A percentile compares a stretch with the other conserved stretches of the same genome.
Conservation (phyloP, 2,113 vertebrate species). For the Mustela lutreola region DNA sequence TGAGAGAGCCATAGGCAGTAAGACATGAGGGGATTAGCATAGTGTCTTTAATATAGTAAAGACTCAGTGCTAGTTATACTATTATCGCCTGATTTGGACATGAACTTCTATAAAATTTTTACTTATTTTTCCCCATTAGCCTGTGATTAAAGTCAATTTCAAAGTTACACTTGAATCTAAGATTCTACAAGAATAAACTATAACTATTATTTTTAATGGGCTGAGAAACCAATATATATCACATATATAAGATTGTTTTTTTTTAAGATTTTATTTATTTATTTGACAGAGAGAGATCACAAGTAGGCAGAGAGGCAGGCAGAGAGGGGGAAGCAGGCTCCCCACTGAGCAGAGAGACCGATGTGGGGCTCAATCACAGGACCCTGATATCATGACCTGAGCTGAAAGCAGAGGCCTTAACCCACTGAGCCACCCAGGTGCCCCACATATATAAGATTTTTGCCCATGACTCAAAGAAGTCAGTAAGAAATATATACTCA, state of each 20-base stretch:
- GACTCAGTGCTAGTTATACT: neutral
- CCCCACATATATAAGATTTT: neutral
- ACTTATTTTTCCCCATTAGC: neutral
- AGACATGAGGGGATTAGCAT: neutral
- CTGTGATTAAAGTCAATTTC: neutral
- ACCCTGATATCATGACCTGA: too few species aligned
- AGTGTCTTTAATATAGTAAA: neutral
- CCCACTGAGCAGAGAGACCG: too few species aligned
- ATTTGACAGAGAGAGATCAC: too few species aligned
- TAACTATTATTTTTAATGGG: slow-evolving; percentile 35
- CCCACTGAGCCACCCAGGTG: too few species aligned
- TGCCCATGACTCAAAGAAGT: neutral
- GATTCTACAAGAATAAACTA: neutral
- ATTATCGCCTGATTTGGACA: neutral
- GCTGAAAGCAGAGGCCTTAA: too few species aligned
- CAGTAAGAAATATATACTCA: neutral
- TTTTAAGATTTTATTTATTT: too few species aligned
- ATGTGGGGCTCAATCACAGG: too few species aligned
- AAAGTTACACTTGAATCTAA: neutral
- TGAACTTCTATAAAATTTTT: neutral
- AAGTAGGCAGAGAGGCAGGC: too few species aligned
- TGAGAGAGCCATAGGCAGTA: neutral
- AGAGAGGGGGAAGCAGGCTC: too few species aligned
- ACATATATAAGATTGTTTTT: neutral
- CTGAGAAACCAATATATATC: neutral